Base-by-base conservation (phyloP, 2,113 vertebrate species). In the Vimba vimba region DNA sequence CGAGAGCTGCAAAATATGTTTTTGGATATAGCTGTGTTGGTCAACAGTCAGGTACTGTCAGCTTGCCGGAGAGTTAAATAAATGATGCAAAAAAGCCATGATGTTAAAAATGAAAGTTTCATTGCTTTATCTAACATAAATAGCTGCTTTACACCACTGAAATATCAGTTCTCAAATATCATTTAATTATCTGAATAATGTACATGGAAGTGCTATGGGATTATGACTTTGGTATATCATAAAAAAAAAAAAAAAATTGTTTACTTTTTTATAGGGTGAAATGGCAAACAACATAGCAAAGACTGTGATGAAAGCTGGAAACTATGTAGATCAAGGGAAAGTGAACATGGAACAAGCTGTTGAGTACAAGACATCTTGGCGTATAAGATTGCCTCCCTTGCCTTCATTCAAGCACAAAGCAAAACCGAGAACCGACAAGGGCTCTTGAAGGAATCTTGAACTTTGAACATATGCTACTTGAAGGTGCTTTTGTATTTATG, bases 281-380 rank as follows among this genome's bases (percentile, higher is more conserved):
- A 93, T 97, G 93, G 92, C 97, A 85, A 97, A 98, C 93, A 98
- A 96, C 93, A 97, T 98, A 81, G 97, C 97, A 74, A 97, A 94
- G 88, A 96, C 97, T 0, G 96, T 98, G 30, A 93, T 87, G 87
- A 95, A 91, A 10, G 94, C 97, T 0, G 86, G 90, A 0, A 96
- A 97, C 62, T 97, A 97, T 0, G 93, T 97, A 5, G 95, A 93
- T 0, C 86, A 82, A 0, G 96, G 96, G 2, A 96, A 95, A 85
- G 94, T 94, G 47, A 95, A 97, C 86, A 97, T 95, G 0, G 91
- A 94, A 39, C 96, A 96, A 81, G 97, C 97, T 0, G 89, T 96
- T 11, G 89, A 89, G 8, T 98, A 96, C 57, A 96, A 97, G 82
- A 98, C 96, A 87, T 95, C 95, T 0, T 88, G 94, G 76, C 94